These are phyloP conservation scores for Triplophysa tibetana DNA, from an alignment of 2,113 vertebrate species.

Conservation along the genomic window DNA sequence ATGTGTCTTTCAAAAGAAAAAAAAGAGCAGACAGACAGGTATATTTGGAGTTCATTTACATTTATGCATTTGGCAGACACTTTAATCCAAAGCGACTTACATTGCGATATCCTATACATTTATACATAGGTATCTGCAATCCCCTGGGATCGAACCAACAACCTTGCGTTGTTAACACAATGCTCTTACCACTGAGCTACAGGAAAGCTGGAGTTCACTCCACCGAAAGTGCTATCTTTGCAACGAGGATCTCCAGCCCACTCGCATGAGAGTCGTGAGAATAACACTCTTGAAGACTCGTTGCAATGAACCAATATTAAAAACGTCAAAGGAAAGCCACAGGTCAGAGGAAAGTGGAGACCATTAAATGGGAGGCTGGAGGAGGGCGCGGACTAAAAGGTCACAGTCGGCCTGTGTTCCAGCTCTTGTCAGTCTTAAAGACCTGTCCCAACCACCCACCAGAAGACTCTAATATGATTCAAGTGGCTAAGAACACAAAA, in stretches of 20 bases:
- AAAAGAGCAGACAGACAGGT: background rate
- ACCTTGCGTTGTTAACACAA: no score
- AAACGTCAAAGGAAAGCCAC: slow-evolving; percentile 39
- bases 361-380: slow-evolving; percentile 44
- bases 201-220: slow-evolving; percentile 34
- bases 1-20: background rate
- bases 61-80: no score
- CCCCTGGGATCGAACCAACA: no score
- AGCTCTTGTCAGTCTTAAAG: slow-evolving; percentile 46
- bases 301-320: slow-evolving; percentile 47
- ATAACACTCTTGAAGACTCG: slow-evolving; percentile 44
- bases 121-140: no score
- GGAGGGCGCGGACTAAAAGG: slow-evolving; percentile 48
- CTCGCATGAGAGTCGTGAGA: slow-evolving; percentile 37
- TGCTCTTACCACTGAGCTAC: no score
- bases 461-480: slow-evolving; percentile 31
- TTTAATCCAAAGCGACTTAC: no score
- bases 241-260: slow-evolving; percentile 31
- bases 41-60: slow-evolving; percentile 35
- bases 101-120: no score
- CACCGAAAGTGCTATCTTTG: slow-evolving; percentile 37
- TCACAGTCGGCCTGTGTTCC: slow-evolving; percentile 50
- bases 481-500: slow-evolving; percentile 31
- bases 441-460: slow-evolving; percentile 26
- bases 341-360: slow-evolving; percentile 52